phyloP scores from a whole-genome alignment of 2,888 invertebrate species.

The Macrosoma leucophasiata region DNA sequence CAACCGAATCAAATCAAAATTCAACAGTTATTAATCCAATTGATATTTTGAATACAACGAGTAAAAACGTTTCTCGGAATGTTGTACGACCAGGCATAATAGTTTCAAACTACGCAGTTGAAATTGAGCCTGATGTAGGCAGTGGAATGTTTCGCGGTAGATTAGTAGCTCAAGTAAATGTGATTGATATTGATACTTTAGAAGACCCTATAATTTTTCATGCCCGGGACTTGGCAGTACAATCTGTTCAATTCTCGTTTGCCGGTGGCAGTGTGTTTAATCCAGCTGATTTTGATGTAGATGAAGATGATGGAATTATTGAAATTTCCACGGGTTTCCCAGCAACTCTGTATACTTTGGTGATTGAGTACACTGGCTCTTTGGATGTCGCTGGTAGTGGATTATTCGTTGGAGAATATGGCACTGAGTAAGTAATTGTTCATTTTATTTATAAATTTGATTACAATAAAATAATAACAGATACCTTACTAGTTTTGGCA shows the following conservation, averaged over 20 bases:
- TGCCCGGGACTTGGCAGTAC: constrained; percentile 32
- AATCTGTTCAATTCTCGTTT: constrained; percentile 33
- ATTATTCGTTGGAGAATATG: constrained; percentile 36
- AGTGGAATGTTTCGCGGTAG: constrained; percentile 36
- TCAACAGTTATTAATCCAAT: constrained; percentile 4
- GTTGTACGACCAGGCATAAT: constrained; percentile 43
- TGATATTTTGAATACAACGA: constrained; percentile 8
- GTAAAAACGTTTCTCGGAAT: constrained; percentile 22
- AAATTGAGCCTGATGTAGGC: constrained; percentile 32
- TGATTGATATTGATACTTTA: constrained; percentile 30
- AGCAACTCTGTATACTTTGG: constrained; percentile 33
- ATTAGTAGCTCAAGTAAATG: constrained; percentile 31
- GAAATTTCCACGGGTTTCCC: constrained; percentile 32
- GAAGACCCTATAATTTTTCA: constrained; percentile 38
- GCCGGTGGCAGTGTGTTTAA: constrained; percentile 26
- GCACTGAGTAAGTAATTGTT: constrained; percentile 33
- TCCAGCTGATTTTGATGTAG: constrained; percentile 24
- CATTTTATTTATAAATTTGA: no score
- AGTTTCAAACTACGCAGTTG: constrained; percentile 34
- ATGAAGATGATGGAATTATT: constrained; percentile 35
- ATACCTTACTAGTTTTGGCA: no score
- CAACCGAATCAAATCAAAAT: no score
- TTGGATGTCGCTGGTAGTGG: constrained; percentile 31
- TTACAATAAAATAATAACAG: no score
- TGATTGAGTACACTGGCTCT: constrained; percentile 39